Conservation (phyloP, 2,888 invertebrate species). For the Clunio marinus region DNA sequence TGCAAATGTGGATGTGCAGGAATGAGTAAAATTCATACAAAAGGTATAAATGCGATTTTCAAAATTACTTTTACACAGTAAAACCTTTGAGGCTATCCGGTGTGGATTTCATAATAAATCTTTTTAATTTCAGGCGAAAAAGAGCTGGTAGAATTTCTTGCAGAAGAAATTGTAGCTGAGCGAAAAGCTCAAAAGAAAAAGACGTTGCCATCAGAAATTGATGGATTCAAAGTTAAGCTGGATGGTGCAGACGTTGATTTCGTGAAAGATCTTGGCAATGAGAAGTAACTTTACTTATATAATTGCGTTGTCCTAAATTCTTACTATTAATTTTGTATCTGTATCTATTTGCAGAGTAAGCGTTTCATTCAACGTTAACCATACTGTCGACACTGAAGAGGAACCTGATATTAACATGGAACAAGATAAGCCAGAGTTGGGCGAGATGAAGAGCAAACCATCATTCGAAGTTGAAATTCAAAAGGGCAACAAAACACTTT, state of each 20-base stretch:
- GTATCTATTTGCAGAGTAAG: conserved; percentile 56
- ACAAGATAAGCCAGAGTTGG: conserved; percentile 64
- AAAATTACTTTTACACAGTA: conserved; percentile 1
- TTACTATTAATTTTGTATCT: conserved; percentile 19
- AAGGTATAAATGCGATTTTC: no score
- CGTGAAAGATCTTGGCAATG: conserved; percentile 65
- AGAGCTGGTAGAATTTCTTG: conserved; percentile 84
- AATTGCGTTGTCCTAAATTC: conserved; percentile 8
- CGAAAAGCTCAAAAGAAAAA: conserved; percentile 75
- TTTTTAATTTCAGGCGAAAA: conserved; percentile 62
- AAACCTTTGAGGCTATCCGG: conserved; percentile 31
- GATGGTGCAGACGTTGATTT: conserved; percentile 83
- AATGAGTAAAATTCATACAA: conserved; percentile 61
- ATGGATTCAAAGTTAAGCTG: conserved; percentile 74
- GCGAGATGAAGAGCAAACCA: conserved; percentile 86
- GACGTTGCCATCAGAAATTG: conserved; percentile 68
- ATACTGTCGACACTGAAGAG: conserved; percentile 84
- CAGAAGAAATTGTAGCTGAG: conserved; percentile 90
- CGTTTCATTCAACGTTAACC: conserved; percentile 88
- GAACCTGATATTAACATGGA: conserved; percentile 63
- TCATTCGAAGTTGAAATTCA: conserved; percentile 84
- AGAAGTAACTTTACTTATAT: conserved; percentile 57
- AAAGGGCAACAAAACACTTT: conserved; percentile 70
- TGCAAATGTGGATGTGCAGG: conserved; percentile 66
- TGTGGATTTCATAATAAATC: conserved; percentile 38